Percentiles rank a stretch among this genome's conserved stretches.
These are phyloP conservation scores for Eptesicus fuscus DNA, from an alignment of 2,113 vertebrate genomes.

Conservation along the genomic window DNA sequence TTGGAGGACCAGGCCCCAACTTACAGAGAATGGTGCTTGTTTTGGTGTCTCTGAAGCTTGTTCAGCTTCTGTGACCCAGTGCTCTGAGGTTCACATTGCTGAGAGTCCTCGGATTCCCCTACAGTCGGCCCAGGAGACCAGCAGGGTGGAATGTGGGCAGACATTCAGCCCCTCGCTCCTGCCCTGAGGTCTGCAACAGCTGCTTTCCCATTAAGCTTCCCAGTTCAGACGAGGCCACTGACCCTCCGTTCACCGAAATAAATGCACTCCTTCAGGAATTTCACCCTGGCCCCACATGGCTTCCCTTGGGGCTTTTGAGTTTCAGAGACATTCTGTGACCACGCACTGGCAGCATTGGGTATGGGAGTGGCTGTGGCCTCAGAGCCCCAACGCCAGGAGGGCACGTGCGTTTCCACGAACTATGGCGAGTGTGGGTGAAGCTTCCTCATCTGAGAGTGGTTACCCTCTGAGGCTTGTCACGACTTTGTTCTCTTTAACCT, in stretches of 20 bases:
- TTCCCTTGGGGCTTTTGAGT: neutral
- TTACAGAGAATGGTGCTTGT: neutral
- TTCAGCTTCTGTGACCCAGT: neutral
- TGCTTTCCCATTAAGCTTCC: conserved; percentile 32
- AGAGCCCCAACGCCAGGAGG: neutral
- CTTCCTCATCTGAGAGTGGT: neutral
- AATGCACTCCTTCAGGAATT: conserved; percentile 17
- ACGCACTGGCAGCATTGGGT: neutral
- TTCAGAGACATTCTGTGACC: neutral
- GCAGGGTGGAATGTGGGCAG: neutral
- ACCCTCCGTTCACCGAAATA: conserved; percentile 18
- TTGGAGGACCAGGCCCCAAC: neutral
- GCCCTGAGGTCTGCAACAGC: neutral
- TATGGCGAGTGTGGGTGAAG: fast-evolving
- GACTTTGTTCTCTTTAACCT: neutral
- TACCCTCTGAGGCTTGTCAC: neutral
- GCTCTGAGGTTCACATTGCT: neutral
- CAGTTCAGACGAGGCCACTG: conserved; percentile 52
- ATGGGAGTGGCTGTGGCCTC: neutral
- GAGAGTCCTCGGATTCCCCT: neutral
- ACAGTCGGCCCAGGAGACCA: neutral
- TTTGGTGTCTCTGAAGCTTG: neutral
- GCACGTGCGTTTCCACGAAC: neutral
- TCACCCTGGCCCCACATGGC: neutral
- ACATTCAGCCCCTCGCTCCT: neutral